Conservation (phyloP, 1,140 invertebrate genomes). For the Papilio dardanus region DNA sequence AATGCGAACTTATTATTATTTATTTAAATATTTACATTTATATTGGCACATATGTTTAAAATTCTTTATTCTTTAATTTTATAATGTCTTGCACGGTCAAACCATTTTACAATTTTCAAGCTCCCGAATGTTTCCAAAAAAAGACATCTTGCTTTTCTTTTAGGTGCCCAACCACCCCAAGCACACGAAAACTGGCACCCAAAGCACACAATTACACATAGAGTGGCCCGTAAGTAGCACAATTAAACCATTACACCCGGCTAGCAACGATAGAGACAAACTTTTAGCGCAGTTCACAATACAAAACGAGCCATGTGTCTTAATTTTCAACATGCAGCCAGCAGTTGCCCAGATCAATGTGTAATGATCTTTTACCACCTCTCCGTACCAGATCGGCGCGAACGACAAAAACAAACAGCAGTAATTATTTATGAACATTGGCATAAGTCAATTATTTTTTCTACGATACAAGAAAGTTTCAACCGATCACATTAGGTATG, state of each 20-base stretch:
- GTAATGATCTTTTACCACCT: conserved; percentile 2
- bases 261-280: neutral
- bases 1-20: too few relatives aligned
- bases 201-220: neutral
- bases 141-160: too few relatives aligned
- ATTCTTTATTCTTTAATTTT: too few relatives aligned
- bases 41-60: too few relatives aligned
- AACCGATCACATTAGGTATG: conserved; percentile 56
- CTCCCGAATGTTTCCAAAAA: too few relatives aligned
- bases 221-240: neutral
- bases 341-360: neutral
- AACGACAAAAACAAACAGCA: neutral
- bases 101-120: too few relatives aligned
- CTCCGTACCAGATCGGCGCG: neutral
- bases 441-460: neutral
- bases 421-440: conserved; percentile 1
- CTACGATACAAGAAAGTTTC: neutral
- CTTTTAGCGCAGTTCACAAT: neutral
- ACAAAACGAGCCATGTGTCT: neutral
- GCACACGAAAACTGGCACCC: neutral
- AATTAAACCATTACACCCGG: neutral
- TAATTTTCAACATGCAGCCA: conserved; percentile 1
- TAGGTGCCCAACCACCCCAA: too few relatives aligned
- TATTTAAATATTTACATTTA: too few relatives aligned
- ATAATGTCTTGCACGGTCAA: too few relatives aligned